Base-by-base conservation (phyloP, 2,888 invertebrate species). In the Epinotia nisella region DNA sequence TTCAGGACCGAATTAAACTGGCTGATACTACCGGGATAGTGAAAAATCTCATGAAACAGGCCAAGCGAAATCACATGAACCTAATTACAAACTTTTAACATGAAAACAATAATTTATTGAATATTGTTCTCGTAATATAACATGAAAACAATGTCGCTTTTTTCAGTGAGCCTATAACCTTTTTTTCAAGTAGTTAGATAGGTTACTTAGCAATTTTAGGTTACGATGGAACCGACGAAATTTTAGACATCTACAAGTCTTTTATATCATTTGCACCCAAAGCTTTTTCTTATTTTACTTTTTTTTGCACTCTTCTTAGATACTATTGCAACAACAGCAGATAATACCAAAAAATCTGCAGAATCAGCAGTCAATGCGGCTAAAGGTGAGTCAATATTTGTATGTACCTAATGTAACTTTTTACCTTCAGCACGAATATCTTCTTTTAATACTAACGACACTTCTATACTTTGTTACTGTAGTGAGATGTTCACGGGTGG, bases 321-420 rank as follows among this genome's bases (percentile, higher is more conserved):
- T 82, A 91, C 92, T 75, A 71, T 92, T 75, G 85, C 90, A 49
- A 87, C 90, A 19, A 89, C 92, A 70, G 87, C 85, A 76, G 92
- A 92, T 78, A 92, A 88, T 77, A 90, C 94, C 74, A 93, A 91
- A 83, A 94, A 90, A 76, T 89, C 91, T 11, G 92, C 94, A 1
- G 92, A 92, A 76, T 83, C 91, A 19, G 93, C 94, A n/a, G 85
- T 87, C 64, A 90, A 87, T 76, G 82, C 90, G 74, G 87, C 92
- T 24, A 93, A 90, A 89, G 92, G 93, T 91, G 82, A 85, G 84
- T 24, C 58, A 15, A 13, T n/a, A 13, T 35, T 53, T 3, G 15
- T 56, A 13, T 21, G 21, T 24, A n/a, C n/a, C n/a, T n/a, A 24
- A 10, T n/a, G 2, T 19, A 24, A 45, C n/a, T 49, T 5, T 24